A percentile compares a stretch with the other conserved stretches of the same genome.
Conservation (phyloP, 30 jellyfish, hydroid and myxozoan genomes). For the Clytia hemisphaerica region DNA sequence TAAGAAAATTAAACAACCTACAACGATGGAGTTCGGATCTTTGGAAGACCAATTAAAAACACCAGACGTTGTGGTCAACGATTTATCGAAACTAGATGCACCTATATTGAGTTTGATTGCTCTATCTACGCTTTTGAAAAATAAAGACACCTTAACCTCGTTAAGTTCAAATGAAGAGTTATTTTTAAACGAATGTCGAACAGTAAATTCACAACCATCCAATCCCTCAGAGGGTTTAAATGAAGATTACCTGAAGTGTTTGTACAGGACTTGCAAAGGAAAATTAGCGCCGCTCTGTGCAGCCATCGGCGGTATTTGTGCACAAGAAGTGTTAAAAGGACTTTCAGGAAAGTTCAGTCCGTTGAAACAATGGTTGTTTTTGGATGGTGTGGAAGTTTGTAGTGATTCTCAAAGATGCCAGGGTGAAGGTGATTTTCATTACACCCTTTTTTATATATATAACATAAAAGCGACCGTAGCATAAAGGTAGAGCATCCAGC, state of each 20-base stretch:
- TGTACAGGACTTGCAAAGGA: constrained; percentile 21
- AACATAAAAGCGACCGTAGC: too few species aligned
- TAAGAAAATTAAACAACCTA: constrained; percentile 31
- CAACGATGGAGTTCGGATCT: constrained; percentile 23
- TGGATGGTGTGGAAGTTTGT: constrained; percentile 61
- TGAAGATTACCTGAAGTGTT: constrained; percentile 18
- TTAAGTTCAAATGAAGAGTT: neutral
- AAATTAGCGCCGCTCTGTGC: constrained; percentile 84
- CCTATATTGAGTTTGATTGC: constrained; percentile 16
- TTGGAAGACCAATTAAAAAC: constrained; percentile 37
- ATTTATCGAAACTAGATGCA: constrained; percentile 37
- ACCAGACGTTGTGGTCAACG: constrained; percentile 54
- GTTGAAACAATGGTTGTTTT: constrained; percentile 47
- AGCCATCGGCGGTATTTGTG: constrained; percentile 72
- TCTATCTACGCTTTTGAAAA: constrained; percentile 26
- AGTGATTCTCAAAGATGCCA: neutral
- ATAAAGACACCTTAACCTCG: neutral
- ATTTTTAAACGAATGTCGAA: constrained; percentile 3
- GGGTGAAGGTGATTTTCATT: neutral
- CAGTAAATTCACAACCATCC: neutral
- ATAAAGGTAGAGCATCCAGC: too few species aligned
- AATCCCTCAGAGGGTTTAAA: constrained; percentile 4
- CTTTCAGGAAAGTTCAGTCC: constrained; percentile 84
- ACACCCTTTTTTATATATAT: too few species aligned
- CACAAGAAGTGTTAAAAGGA: constrained; percentile 79